A percentile compares a stretch with the other conserved stretches of the same genome.
These are phyloP conservation scores for Drosophila nr. medialis DNA, from an alignment of 2,888 invertebrate genomes.

Conservation along the genomic window DNA sequence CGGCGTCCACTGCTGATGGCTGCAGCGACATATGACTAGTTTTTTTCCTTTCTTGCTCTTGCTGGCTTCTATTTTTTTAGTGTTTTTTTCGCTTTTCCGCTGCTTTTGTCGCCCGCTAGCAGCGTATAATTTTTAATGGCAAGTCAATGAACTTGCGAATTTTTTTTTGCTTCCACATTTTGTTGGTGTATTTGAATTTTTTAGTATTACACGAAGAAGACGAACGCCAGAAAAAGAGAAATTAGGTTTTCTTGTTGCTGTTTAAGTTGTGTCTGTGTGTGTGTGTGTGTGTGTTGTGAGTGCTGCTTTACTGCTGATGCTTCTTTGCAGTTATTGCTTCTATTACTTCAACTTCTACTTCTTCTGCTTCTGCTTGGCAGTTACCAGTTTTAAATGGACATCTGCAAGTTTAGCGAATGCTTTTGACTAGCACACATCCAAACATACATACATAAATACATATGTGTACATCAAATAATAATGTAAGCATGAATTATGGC, in stretches of 20 bases:
- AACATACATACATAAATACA: background rate
- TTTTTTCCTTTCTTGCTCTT: conserved; percentile 15
- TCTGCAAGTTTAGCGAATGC: conserved; percentile 19
- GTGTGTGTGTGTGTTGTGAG: conserved; percentile 8
- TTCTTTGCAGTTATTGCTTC: conserved; percentile 10
- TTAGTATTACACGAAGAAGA: conserved; percentile 45
- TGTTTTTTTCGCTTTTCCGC: conserved; percentile 42
- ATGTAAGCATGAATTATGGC: background rate
- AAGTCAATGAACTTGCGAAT: conserved; percentile 83
- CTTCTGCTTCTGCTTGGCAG: conserved; percentile 1
- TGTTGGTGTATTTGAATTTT: conserved; percentile 57
- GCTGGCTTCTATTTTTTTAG: conserved; percentile 6
- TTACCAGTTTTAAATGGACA: conserved; percentile 48
- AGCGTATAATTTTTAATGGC: conserved; percentile 71
- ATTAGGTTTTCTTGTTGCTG: conserved; percentile 58
- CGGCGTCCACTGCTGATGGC: conserved; percentile 34
- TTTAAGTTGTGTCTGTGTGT: background rate
- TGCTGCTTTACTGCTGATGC: conserved; percentile 14
- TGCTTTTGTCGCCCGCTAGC: conserved; percentile 48
- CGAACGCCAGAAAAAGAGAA: conserved; percentile 60
- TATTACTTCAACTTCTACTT: conserved; percentile 2
- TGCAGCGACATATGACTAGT: conserved; percentile 72
- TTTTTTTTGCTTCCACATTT: conserved; percentile 45
- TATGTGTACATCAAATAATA: background rate
- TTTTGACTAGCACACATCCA: conserved; percentile 5